Evolutionary conservation across 1,140 invertebrate species (phyloP).

Genomic region (Danaus plexippus): DNA sequence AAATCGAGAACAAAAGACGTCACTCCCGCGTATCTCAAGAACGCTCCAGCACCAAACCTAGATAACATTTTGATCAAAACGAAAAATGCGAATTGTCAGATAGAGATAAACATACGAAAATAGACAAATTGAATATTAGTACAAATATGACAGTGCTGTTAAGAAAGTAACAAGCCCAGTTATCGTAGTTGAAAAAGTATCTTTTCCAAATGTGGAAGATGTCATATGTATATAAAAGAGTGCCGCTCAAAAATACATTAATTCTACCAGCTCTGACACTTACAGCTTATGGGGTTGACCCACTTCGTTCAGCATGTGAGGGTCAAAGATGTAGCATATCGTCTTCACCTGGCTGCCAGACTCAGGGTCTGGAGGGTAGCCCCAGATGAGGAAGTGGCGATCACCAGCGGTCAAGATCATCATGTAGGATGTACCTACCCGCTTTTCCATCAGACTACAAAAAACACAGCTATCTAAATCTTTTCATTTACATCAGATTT

Average conservation of each 20-base stretch:
- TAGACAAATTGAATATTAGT: too few species aligned
- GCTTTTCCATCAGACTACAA: slow-evolving; percentile 53
- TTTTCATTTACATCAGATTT: too few species aligned
- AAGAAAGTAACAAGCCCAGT: too few species aligned
- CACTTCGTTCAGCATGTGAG: slow-evolving; percentile 44
- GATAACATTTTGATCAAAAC: background rate
- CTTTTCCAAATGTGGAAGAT: too few species aligned
- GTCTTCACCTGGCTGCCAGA: slow-evolving; percentile 36
- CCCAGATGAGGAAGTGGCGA: slow-evolving; percentile 57
- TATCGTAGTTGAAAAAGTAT: too few species aligned
- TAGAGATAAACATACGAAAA: background rate
- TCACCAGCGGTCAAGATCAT: slow-evolving; percentile 41
- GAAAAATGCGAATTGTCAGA: background rate
- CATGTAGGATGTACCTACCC: slow-evolving; percentile 39
- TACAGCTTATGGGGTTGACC: slow-evolving; percentile 45
- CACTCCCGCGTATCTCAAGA: slow-evolving; percentile 51
- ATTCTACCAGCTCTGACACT: slow-evolving; percentile 25
- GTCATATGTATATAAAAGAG: too few species aligned
- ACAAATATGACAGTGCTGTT: too few species aligned
- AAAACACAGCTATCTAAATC: background rate
- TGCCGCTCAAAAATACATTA: too few species aligned
- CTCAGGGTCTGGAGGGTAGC: slow-evolving; percentile 38
- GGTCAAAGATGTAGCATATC: slow-evolving; percentile 56
- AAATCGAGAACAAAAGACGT: slow-evolving; percentile 56
- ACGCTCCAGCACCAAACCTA: slow-evolving; percentile 44